These are phyloP conservation scores for Pampusana beccarii DNA, from an alignment of 2,113 vertebrate species.

Conservation along the genomic window DNA sequence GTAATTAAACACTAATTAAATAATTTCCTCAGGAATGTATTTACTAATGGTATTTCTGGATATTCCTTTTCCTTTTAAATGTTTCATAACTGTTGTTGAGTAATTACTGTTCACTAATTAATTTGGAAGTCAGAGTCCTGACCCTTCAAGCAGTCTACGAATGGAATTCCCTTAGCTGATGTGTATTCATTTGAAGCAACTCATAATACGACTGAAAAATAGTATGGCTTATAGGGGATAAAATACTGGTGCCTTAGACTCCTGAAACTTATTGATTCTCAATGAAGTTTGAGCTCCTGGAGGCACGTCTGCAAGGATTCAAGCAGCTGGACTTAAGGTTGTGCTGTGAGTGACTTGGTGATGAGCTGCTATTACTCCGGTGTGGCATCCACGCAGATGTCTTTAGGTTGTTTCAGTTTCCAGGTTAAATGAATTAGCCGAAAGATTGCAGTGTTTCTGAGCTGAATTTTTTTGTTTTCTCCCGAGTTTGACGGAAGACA, in stretches of 20 bases:
- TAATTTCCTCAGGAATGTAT: slow-evolving; percentile 56
- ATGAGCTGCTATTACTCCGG: not conserved
- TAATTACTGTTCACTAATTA: slow-evolving; percentile 68
- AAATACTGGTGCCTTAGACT: not conserved
- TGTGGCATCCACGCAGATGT: not conserved
- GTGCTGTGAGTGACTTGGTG: not conserved
- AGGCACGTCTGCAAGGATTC: not conserved
- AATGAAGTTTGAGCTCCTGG: not conserved
- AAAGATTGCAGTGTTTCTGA: not conserved
- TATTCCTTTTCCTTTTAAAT: slow-evolving; percentile 56
- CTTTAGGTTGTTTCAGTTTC: not conserved
- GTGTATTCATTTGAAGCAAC: slow-evolving; percentile 47
- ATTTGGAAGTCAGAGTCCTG: slow-evolving; percentile 61
- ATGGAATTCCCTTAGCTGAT: slow-evolving; percentile 35
- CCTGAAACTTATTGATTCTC: not conserved
- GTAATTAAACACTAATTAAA: slow-evolving; percentile 53
- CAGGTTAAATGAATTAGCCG: not conserved
- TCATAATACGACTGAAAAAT: not conserved
- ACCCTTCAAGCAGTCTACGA: slow-evolving; percentile 45
- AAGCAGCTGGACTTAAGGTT: fast-evolving
- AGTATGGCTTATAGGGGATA: not conserved
- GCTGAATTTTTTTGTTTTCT: not conserved
- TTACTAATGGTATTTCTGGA: slow-evolving; percentile 55
- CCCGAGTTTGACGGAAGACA: not conserved
- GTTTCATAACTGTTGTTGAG: slow-evolving; percentile 57